These are phyloP conservation scores for Oryzias javanicus DNA, from an alignment of 2,113 vertebrate genomes.

Conservation along the genomic window DNA sequence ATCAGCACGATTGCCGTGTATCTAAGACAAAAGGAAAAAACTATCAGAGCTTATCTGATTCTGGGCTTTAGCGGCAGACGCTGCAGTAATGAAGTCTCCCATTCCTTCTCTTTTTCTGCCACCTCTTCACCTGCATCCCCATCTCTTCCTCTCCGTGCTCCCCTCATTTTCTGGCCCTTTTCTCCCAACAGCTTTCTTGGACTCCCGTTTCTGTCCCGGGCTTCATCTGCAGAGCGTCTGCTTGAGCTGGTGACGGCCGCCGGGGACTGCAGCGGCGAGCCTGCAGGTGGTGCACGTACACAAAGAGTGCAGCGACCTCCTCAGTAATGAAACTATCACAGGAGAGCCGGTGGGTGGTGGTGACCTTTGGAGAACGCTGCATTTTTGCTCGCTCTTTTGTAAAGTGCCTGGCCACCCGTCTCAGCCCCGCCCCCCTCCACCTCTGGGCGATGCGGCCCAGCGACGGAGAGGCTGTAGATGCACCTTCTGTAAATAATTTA, in stretches of 20 bases:
- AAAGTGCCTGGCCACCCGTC: conserved; percentile 67
- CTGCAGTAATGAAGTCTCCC: conserved; percentile 66
- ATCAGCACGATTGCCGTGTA: conserved; percentile 76
- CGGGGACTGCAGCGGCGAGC: conserved; percentile 36
- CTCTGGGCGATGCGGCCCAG: conserved; percentile 60
- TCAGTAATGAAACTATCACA: conserved; percentile 78
- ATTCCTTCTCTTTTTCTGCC: conserved; percentile 41
- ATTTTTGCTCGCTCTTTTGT: conserved; percentile 75
- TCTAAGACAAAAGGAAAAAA: conserved; percentile 76
- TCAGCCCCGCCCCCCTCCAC: conserved; percentile 41
- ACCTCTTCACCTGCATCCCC: conserved; percentile 23
- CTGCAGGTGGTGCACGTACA: conserved; percentile 63
- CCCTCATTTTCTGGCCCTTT: background rate
- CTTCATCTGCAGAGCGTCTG: background rate
- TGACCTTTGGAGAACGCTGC: conserved; percentile 76
- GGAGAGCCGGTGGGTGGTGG: conserved; percentile 68
- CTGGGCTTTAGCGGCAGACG: conserved; percentile 60
- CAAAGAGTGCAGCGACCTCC: conserved; percentile 39
- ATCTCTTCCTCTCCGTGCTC: background rate
- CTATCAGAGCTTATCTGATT: conserved; percentile 81
- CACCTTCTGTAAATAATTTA: conserved; percentile 75
- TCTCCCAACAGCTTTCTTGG: background rate
- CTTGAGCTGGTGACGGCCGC: conserved; percentile 11
- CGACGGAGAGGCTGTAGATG: conserved; percentile 67
- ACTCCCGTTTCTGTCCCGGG: background rate